These are phyloP conservation scores for Lithobates pipiens DNA, from an alignment of 2,797 vertebrate species.

Conservation along the genomic window DNA sequence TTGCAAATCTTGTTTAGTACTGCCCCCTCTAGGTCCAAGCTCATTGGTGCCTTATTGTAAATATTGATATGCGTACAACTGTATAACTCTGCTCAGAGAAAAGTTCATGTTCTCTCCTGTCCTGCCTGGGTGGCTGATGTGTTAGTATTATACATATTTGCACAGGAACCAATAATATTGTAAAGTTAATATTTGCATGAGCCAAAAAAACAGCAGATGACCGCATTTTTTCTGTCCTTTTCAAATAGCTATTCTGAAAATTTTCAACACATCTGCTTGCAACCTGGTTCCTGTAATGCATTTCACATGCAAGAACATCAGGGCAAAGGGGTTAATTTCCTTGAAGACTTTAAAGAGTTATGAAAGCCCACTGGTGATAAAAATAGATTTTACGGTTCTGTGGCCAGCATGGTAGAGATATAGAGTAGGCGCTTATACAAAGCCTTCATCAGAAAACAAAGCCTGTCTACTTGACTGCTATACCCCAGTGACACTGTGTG, in stretches of 20 bases:
- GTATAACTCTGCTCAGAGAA: no score
- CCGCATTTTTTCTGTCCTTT: conserved; percentile 18
- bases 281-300: conserved; percentile 55
- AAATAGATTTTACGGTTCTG: conserved; percentile 68
- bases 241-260: conserved; percentile 25
- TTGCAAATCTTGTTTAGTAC: no score
- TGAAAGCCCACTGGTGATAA: conserved; percentile 67
- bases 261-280: conserved; percentile 56
- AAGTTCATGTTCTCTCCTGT: no score
- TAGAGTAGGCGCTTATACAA: conserved; percentile 54
- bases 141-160: no score
- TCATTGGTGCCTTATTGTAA: no score
- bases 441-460: conserved; percentile 44
- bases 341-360: conserved; percentile 81
- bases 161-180: no score
- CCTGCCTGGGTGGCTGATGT: no score
- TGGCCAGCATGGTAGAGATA: conserved; percentile 57
- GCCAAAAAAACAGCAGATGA: background rate
- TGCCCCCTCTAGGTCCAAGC: no score
- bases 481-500: conserved; percentile 22
- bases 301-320: conserved; percentile 49
- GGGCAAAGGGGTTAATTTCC: conserved; percentile 59
- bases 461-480: conserved; percentile 10
- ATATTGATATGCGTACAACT: no score
- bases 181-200: background rate